Evolutionary conservation across 1,140 invertebrate genomes (phyloP).

Genomic region (Sesamia nonagrioides): DNA sequence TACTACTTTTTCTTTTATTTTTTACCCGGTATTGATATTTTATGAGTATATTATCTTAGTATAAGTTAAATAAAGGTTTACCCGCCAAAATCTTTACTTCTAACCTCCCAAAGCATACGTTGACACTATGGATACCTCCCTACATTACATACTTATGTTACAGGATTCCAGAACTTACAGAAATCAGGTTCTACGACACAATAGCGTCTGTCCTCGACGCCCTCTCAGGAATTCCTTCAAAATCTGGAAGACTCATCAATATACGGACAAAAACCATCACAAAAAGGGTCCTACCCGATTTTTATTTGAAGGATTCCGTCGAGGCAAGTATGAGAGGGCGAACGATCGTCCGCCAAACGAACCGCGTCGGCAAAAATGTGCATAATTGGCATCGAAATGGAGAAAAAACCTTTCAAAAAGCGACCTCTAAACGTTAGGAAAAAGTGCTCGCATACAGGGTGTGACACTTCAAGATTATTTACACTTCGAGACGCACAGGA

Average conservation of each 20-base stretch:
- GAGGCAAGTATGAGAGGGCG: conserved; percentile 73
- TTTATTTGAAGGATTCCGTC: conserved; percentile 85
- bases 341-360: conserved; percentile 75
- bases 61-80: no score
- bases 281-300: conserved; percentile 79
- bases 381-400: conserved; percentile 80
- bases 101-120: neutral
- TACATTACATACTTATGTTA: conserved; percentile 5
- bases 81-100: no score
- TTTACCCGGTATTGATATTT: no score
- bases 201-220: conserved; percentile 55
- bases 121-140: neutral
- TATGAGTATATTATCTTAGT: no score
- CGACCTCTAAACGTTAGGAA: conserved; percentile 83
- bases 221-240: conserved; percentile 77
- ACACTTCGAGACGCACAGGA: neutral
- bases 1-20: no score
- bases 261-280: conserved; percentile 78
- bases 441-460: conserved; percentile 82
- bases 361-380: conserved; percentile 84
- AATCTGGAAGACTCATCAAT: conserved; percentile 80
- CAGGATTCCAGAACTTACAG: conserved; percentile 14
- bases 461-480: conserved; percentile 38
- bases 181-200: conserved; percentile 55
- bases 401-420: conserved; percentile 85